Evolutionary conservation across 2,797 vertebrate species (phyloP), one percentile per base, ranked within the genome.

Genomic region (Acomys russatus): DNA sequence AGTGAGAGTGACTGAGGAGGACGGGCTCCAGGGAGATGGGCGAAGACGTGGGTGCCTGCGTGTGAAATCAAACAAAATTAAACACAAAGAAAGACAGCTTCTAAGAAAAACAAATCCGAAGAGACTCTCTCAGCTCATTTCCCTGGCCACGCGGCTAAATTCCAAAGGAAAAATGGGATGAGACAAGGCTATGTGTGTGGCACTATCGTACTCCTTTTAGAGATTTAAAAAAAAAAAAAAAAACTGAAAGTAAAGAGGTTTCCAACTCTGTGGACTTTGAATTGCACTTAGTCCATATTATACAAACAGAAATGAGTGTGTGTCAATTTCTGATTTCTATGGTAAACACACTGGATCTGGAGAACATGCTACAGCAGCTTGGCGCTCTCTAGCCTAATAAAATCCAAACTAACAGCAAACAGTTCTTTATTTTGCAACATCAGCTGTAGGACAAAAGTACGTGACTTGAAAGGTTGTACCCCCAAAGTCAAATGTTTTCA

Each of bases 401-500:
- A 91, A 85, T 61, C 59, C 44, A 25, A 94, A 92, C 61, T 38
- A 94, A 66, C 74, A 78, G 44, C 44, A 44, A 44, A 90, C 78
- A 86, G 51, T 92, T 94, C 49, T 94, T 63, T 38, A 17, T 87
- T 90, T 91, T 94, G n/a, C 66, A 94, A 70, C 9, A 28, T 78
- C 68, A 91, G 73, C 61, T 51, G 68, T 68, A 92, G 51, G 95
- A 91, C 86, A 95, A 90, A 96, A 77, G 94, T 11, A 79, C 85
- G 84, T 66, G 9, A 28, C 73, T 91, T 74, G 30, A 91, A 96
- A 96, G 59, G 88, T 80, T 95, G 82, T 66, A 1, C 49, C 35
- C 84, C 51, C n/a, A 25, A 88, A 89, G 28, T 51, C 91, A 77
- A 94, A 71, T 76, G 49, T 54, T 98, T 97, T 86, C 80, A 91